Evolutionary conservation across 2,113 vertebrate genomes (phyloP), one percentile per base, ranked within the genome.

Genomic region (Paratilapia polleni): DNA sequence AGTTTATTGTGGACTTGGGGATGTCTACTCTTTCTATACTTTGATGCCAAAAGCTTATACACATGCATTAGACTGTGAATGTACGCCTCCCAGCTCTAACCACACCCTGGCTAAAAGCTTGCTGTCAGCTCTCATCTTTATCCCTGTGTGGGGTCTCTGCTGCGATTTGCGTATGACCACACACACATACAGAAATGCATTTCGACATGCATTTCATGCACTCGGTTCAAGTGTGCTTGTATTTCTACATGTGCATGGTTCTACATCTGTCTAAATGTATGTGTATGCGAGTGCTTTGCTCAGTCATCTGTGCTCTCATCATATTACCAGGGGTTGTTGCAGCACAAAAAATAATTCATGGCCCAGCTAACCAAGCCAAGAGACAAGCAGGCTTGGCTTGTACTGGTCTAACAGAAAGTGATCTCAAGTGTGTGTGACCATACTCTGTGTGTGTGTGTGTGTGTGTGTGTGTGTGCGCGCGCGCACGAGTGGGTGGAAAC

Each of bases 321-420:
- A 74, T 90, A 87, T 90, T 89, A 87, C 82, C 87, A 83, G 60
- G 54, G 84, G 80, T 84, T 84, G 82, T 85, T 78, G 79, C 26
- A 19, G 75, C 54, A 78, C 24, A 74, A 78, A 82, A 88, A 91
- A 88, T 91, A 82, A 89, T 90, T 92, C 74, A 91, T 87, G 83
- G 85, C 52, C 82, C 84, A 80, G 82, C 87, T 82, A 76, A 82
- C 61, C 58, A 77, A 79, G 78, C 78, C 82, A 64, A 81, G 77
- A 87, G 52, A 86, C 85, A 84, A 86, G 85, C 59, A 85, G 85
- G 34, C 38, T 36, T 64, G 60, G 80, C 82, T 83, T 87, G 84
- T 74, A 80, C 77, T 56, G 59, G 54, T 61, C 57, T 57, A 49
- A 70, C 78, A 82, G 78, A 88, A 89, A 80, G 75, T 43, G 70